Evolutionary conservation across 1,140 invertebrate genomes (phyloP).

Genomic region (Conus betulinus): DNA sequence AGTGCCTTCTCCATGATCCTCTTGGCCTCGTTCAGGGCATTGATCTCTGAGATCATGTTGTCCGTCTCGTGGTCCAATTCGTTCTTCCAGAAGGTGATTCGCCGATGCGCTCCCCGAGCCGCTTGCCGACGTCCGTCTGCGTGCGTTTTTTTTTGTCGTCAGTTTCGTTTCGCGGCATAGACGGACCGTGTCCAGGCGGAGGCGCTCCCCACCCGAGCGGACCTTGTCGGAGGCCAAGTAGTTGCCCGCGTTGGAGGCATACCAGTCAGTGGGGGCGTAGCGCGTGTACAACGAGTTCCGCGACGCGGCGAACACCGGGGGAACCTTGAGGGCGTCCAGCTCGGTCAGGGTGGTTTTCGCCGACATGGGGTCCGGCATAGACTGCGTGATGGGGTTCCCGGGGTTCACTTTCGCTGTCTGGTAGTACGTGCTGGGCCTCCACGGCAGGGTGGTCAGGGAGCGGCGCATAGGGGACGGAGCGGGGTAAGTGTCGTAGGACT

Average conservation of each 20-base stretch:
- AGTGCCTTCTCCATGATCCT: conserved; percentile 88
- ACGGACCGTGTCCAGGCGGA: conserved; percentile 72
- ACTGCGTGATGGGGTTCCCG: conserved; percentile 58
- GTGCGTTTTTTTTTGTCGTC: conserved; percentile 75
- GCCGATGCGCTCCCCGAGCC: conserved; percentile 88
- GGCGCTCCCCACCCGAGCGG: conserved; percentile 72
- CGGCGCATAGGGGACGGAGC: conserved; percentile 70
- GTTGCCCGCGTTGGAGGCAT: conserved; percentile 88
- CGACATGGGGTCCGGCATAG: conserved; percentile 69
- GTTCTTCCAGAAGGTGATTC: conserved; percentile 96
- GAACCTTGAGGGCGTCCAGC: conserved; percentile 74
- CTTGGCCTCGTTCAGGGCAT: conserved; percentile 85
- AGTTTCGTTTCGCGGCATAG: conserved; percentile 70
- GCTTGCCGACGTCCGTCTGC: conserved; percentile 74
- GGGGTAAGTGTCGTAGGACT: conserved; percentile 72
- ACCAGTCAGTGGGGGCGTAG: conserved; percentile 94
- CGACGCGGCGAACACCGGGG: conserved; percentile 74
- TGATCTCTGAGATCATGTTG: conserved; percentile 87
- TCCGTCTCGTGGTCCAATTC: conserved; percentile 91
- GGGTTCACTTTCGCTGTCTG: conserved; percentile 70
- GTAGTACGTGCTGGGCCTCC: conserved; percentile 75
- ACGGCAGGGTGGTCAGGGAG: conserved; percentile 74
- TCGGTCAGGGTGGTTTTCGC: conserved; percentile 67
- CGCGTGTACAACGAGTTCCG: conserved; percentile 76
- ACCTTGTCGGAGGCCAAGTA: conserved; percentile 88